phyloP scores from a whole-genome alignment of 1,140 invertebrate species.

The Prorops nasuta region DNA sequence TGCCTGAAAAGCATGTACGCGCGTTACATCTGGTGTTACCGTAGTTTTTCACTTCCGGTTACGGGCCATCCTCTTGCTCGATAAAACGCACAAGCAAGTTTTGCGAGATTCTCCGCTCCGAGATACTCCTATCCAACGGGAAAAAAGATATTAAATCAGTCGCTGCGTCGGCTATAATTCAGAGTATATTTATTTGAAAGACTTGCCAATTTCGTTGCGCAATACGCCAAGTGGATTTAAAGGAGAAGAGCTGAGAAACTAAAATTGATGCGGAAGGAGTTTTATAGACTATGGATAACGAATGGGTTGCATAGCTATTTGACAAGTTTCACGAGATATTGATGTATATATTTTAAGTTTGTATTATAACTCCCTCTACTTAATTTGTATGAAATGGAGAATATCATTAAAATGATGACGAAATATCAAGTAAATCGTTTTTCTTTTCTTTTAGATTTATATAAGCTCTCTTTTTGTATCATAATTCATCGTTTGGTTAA shows the following conservation, averaged over 20 bases:
- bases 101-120: constrained; percentile 35
- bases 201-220: constrained; percentile 49
- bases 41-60: too few species aligned
- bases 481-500: too few species aligned
- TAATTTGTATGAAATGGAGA: constrained; percentile 55
- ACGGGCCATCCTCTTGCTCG: too few species aligned
- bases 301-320: constrained; percentile 43
- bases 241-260: constrained; percentile 11
- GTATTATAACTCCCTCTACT: constrained; percentile 52
- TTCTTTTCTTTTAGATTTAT: background rate
- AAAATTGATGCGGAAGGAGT: constrained; percentile 34
- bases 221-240: constrained; percentile 27
- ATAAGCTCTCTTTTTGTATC: too few species aligned
- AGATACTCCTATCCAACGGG: constrained; percentile 29
- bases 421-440: constrained; percentile 11
- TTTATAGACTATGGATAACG: constrained; percentile 43
- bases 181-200: constrained; percentile 44
- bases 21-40: too few species aligned
- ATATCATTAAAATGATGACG: constrained; percentile 54
- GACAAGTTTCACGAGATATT: constrained; percentile 49
- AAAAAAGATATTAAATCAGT: constrained; percentile 9
- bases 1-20: too few species aligned
- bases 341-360: constrained; percentile 56
- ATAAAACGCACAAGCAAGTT: too few species aligned
- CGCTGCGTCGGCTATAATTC: constrained; percentile 24